Conservation (phyloP, 2,113 vertebrate genomes). For the Blennius ocellaris region DNA sequence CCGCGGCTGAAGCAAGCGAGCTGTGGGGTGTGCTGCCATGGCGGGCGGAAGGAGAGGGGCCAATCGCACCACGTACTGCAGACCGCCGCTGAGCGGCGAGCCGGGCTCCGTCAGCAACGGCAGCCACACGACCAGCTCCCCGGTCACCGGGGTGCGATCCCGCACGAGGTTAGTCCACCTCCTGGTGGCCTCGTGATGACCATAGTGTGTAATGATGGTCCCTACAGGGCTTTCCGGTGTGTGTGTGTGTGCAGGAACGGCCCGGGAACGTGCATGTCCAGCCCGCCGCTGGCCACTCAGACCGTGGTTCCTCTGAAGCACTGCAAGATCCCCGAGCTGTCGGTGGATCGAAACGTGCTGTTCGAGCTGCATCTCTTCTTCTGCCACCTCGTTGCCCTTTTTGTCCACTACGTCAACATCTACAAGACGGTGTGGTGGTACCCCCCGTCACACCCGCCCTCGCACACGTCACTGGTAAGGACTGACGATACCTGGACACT, state of each 20-base stretch:
- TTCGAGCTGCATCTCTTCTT: constrained; percentile 98
- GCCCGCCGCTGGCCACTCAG: constrained; percentile 94
- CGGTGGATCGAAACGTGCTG: constrained; percentile 90
- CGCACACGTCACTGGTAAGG: constrained; percentile 95
- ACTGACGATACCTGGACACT: too few species aligned
- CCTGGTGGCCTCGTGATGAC: too few species aligned
- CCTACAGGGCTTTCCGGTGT: too few species aligned
- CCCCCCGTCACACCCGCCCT: constrained; percentile 93
- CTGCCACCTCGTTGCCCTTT: constrained; percentile 95
- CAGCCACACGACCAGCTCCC: constrained; percentile 88
- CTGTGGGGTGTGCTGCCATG: constrained; percentile 80
- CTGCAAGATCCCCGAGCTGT: constrained; percentile 96
- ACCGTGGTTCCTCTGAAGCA: constrained; percentile 94
- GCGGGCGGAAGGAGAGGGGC: constrained; percentile 96
- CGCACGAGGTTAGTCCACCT: constrained; percentile 86
- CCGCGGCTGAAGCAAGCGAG: constrained; percentile 15
- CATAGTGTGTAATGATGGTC: too few species aligned
- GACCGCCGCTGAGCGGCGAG: constrained; percentile 90
- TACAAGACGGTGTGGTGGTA: constrained; percentile 99
- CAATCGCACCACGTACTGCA: constrained; percentile 94
- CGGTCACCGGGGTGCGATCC: constrained; percentile 92
- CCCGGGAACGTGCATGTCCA: constrained; percentile 92
- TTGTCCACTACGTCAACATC: constrained; percentile 99
- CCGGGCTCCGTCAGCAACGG: constrained; percentile 87
- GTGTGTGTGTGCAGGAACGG: constrained; percentile 85